Conservation (phyloP, 2,797 vertebrate genomes). For the Protosalanx chinensis region DNA sequence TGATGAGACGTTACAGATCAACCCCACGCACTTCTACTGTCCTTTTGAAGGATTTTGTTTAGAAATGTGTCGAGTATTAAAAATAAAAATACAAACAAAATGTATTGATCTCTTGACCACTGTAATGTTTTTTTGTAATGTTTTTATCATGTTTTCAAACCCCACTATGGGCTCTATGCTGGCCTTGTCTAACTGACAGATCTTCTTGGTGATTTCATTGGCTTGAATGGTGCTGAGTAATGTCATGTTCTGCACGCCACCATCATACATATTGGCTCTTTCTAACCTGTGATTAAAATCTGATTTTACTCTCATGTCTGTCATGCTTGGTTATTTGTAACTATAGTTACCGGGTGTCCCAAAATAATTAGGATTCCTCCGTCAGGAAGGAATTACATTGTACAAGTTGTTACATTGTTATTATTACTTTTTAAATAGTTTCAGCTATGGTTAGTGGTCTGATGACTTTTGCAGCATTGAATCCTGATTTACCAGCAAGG, state of each 20-base stretch:
- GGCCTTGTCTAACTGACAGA: constrained; percentile 42
- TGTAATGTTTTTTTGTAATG: constrained; percentile 24
- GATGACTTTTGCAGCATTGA: too few species aligned
- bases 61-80: too few species aligned
- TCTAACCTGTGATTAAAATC: constrained; percentile 69
- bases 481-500: too few species aligned
- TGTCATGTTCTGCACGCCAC: constrained; percentile 28
- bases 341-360: background rate
- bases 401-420: too few species aligned
- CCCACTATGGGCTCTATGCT: constrained; percentile 31
- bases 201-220: constrained; percentile 45
- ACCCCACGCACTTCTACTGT: too few species aligned
- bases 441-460: too few species aligned
- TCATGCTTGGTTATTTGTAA: background rate
- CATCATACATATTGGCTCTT: constrained; percentile 39
- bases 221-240: constrained; percentile 65
- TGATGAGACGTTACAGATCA: too few species aligned
- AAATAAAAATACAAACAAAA: too few species aligned
- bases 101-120: constrained; percentile 16
- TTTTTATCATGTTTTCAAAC: constrained; percentile 23
- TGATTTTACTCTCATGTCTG: background rate
- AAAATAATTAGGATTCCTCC: too few species aligned
- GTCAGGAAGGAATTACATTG: too few species aligned
- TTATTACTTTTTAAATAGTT: too few species aligned
- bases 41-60: too few species aligned